These are phyloP conservation scores for Mya arenaria DNA, from an alignment of 1,140 invertebrate genomes.

Conservation along the genomic window DNA sequence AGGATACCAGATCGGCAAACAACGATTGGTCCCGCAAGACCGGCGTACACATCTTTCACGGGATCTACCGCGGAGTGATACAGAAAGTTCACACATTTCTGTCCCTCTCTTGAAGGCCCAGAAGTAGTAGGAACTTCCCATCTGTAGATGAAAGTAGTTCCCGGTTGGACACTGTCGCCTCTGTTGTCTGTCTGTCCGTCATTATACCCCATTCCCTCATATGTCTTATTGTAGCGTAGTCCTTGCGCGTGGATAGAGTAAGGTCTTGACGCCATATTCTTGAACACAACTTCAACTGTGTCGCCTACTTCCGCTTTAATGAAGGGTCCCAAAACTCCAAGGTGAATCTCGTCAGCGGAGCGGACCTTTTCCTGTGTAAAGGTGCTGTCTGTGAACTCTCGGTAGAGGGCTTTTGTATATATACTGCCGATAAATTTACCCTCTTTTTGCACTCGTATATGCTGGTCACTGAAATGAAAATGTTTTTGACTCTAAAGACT, in stretches of 20 bases:
- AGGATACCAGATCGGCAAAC: conserved; percentile 68
- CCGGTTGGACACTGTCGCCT: conserved; percentile 43
- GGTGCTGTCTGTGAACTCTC: conserved; percentile 72
- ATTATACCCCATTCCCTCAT: conserved; percentile 64
- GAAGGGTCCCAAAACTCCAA: conserved; percentile 73
- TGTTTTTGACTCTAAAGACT: too few species aligned
- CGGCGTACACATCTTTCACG: conserved; percentile 68
- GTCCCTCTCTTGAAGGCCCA: conserved; percentile 67
- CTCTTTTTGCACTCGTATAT: conserved; percentile 47
- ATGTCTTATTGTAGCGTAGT: conserved; percentile 60
- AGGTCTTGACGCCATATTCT: conserved; percentile 62
- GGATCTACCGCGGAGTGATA: conserved; percentile 76
- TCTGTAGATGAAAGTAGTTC: conserved; percentile 59
- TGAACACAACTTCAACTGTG: conserved; percentile 65
- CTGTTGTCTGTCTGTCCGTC: conserved; percentile 2
- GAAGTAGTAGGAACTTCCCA: conserved; percentile 69
- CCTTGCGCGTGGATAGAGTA: conserved; percentile 71
- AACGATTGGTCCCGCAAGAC: conserved; percentile 72
- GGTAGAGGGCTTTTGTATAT: conserved; percentile 75
- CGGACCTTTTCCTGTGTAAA: conserved; percentile 65
- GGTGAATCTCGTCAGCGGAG: conserved; percentile 55
- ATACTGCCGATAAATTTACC: conserved; percentile 64
- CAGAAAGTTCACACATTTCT: conserved; percentile 71
- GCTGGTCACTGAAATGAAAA: conserved; percentile 35
- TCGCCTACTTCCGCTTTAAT: conserved; percentile 76